Percentiles rank a stretch among this genome's conserved stretches.
Evolutionary conservation across 2,113 vertebrate genomes (phyloP).

Genomic region (Gallinago paraguaiae): DNA sequence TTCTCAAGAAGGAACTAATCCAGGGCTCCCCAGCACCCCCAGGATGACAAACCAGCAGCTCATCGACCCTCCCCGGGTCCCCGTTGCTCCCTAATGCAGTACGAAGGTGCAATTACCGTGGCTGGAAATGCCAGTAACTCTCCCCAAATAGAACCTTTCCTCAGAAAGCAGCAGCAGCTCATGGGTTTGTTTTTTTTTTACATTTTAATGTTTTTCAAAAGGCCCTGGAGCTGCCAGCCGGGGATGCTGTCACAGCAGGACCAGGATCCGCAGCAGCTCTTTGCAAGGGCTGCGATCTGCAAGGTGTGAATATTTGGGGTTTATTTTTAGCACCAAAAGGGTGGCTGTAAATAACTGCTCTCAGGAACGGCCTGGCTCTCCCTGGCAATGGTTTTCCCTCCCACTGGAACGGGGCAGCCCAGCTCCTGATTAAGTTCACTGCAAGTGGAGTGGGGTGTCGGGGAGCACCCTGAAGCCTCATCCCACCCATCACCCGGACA

Average conservation of each 20-base stretch:
- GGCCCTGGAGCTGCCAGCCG: not conserved
- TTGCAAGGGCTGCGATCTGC: not conserved
- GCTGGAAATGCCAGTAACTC: not conserved
- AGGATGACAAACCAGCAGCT: not conserved
- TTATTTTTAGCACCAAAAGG: not conserved
- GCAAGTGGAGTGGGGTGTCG: accelerated
- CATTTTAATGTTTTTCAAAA: not conserved
- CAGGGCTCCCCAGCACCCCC: not conserved
- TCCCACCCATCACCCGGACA: too few species aligned
- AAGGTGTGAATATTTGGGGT: not conserved
- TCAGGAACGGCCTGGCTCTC: accelerated
- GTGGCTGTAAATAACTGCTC: not conserved
- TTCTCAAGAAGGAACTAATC: not conserved
- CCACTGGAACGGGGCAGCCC: not conserved
- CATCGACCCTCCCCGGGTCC: not conserved
- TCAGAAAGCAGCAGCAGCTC: not conserved
- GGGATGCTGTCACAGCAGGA: not conserved
- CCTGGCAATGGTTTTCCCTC: not conserved
- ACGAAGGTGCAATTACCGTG: accelerated
- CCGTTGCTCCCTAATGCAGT: not conserved
- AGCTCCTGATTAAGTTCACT: accelerated
- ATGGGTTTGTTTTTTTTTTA: not conserved
- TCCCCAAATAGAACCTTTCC: not conserved
- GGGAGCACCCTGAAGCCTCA: not conserved
- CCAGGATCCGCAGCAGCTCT: not conserved